Percentiles rank a stretch among this genome's conserved stretches.
phyloP scores from a whole-genome alignment of 2,113 vertebrate genomes.

The Saimiri boliviensis region DNA sequence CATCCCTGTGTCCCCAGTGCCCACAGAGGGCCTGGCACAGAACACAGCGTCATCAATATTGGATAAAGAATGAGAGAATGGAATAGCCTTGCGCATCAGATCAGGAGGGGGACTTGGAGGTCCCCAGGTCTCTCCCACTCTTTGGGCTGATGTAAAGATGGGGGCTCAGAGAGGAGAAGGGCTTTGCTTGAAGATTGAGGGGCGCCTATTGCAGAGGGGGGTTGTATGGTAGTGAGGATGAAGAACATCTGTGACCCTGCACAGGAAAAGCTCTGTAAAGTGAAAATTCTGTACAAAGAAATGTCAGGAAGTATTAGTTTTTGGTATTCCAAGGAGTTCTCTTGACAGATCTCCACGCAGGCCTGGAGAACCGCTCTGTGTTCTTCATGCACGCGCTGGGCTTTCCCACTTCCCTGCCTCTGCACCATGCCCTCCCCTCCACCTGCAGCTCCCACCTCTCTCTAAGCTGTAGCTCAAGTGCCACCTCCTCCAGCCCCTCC shows the following conservation, averaged over 20 bases:
- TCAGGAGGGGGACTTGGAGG: background rate
- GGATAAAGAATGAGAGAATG: background rate
- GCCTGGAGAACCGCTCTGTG: background rate
- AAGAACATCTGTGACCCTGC: background rate
- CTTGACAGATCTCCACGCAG: background rate
- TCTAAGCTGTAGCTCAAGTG: background rate
- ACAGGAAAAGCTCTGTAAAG: background rate
- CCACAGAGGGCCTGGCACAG: background rate
- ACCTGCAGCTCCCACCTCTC: background rate
- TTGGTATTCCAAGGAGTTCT: background rate
- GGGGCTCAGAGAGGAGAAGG: background rate
- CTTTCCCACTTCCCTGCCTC: background rate
- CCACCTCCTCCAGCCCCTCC: background rate
- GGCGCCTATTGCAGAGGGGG: background rate
- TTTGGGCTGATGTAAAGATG: background rate
- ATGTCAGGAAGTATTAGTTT: background rate
- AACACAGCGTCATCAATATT: too few species aligned
- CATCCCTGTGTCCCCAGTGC: background rate
- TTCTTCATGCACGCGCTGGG: accelerated
- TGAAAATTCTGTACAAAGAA: background rate
- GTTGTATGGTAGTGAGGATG: background rate
- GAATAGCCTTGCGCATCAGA: background rate
- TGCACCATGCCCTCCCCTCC: background rate
- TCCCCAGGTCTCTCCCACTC: accelerated
- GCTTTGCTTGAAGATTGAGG: background rate